Base-by-base conservation (phyloP, 2,888 invertebrate genomes). In the Drosophila anomalata region DNA sequence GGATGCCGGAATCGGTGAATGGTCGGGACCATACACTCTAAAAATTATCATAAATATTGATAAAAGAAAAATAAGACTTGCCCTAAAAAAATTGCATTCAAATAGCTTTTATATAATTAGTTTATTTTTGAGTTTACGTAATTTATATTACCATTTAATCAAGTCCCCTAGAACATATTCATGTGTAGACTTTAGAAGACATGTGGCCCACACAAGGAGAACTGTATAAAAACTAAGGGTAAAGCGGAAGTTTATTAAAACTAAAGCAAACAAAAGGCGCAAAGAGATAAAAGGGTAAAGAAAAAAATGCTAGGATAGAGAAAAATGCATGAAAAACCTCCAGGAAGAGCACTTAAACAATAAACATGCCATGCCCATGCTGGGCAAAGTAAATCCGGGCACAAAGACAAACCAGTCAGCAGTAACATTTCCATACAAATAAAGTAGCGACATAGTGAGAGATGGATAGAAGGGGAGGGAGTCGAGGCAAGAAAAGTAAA, bases 161-260 rank as follows among this genome's bases (percentile, higher is more conserved):
- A 3, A 42, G 20, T 11, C 20, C 7, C 1, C 1, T 22, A 12
- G 2, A 14, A 9, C 26, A 44, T 20, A 26, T 11, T n/a, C 1
- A 0, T 62, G 41, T 62, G 63, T 2, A 5, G 20, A 2, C 3
- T 12, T 2, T 31, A 12, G 67, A 70, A 68, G 59, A 36, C 82
- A 81, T 87, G 79, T 78, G 74, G 79, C 54, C 50, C 65, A 36
- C 63, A 51, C 54, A 46, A 46, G 69, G 61, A 70, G 60, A 71
- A 70, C 80, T 83, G 71, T 53, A 84, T 78, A 74, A 87, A 87
- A 87, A 74, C 71, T 73, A 67, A 66, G 81, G 80, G 71, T 68
- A 87, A 78, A 73, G 71, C 78, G 79, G 78, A 89, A 87, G 82
- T 88, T 78, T 87, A 88, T 85, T 89, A 85, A 85, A 85, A 86